Evolutionary conservation across 1,140 invertebrate species (phyloP).

Genomic region (Drosophila sturtevanti): DNA sequence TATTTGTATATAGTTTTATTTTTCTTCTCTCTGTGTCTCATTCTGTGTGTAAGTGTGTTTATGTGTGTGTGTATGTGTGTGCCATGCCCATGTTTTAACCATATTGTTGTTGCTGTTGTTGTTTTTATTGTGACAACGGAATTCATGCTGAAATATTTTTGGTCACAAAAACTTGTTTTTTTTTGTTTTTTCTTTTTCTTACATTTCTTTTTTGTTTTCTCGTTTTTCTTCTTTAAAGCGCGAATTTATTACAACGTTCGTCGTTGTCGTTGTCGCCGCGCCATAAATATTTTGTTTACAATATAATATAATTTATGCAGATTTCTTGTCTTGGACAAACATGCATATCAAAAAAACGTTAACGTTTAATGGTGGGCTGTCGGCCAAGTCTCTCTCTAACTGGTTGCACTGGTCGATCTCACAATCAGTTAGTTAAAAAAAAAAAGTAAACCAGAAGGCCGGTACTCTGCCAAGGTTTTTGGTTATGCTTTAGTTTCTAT

Average conservation of each 20-base stretch:
- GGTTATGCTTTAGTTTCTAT: background rate
- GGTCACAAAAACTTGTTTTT: constrained; percentile 64
- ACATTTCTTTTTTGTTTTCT: constrained; percentile 15
- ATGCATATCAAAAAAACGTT: constrained; percentile 50
- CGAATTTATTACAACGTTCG: constrained; percentile 75
- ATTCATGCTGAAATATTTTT: constrained; percentile 79
- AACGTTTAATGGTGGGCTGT: constrained; percentile 67
- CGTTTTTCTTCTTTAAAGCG: constrained; percentile 57
- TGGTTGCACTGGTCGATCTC: constrained; percentile 23
- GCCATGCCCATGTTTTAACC: constrained; percentile 48
- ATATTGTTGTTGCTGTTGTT: constrained; percentile 36
- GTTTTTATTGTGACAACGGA: constrained; percentile 58
- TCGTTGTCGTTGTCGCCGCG: constrained; percentile 31
- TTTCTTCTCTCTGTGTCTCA: background rate
- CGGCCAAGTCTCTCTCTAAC: constrained; percentile 29
- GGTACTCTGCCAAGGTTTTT: background rate
- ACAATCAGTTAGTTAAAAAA: constrained; percentile 29
- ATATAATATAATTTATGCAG: constrained; percentile 80
- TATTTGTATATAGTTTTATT: constrained; percentile 33
- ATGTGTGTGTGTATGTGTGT: background rate
- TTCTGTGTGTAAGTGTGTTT: no score
- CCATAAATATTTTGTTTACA: constrained; percentile 81
- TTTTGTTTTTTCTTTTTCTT: constrained; percentile 27
- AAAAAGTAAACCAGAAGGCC: constrained; percentile 20
- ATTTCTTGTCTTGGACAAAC: constrained; percentile 52